Evolutionary conservation across 92 coral and sea anemone genomes (phyloP).

Genomic region (Virgularia gustaviana): DNA sequence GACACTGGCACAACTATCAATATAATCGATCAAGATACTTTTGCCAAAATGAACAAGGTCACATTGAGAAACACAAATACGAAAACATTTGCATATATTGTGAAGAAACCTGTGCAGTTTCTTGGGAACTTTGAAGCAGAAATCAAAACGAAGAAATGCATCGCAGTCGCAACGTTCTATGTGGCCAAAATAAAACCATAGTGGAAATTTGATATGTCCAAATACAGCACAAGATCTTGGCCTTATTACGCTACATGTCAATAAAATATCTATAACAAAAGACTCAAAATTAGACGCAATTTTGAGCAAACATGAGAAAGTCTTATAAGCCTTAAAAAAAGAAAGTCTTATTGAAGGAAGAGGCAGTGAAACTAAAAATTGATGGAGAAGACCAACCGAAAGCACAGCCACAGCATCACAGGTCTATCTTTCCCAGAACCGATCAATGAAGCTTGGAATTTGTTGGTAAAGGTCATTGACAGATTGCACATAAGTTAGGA

Average conservation of each 20-base stretch:
- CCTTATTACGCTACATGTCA: constrained; percentile 9
- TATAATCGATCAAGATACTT: constrained; percentile 17
- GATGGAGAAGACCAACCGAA: neutral
- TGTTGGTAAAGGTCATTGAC: no score
- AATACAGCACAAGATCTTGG: constrained; percentile 20
- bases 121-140: constrained; percentile 19
- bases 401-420: neutral
- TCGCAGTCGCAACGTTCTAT: constrained; percentile 13
- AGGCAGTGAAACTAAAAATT: neutral
- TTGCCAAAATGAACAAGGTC: no score
- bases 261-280: constrained; percentile 6
- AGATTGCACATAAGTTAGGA: no score
- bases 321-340: no score
- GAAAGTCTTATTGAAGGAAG: constrained; percentile 14
- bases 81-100: constrained; percentile 36
- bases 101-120: constrained; percentile 7
- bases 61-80: constrained; percentile 47
- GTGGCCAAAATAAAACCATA: neutral
- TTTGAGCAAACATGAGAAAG: neutral
- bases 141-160: constrained; percentile 5
- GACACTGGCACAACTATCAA: constrained; percentile 13
- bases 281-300: neutral
- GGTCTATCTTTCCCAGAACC: no score
- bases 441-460: no score
- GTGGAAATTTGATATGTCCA: constrained; percentile 6